Conservation (phyloP, 2,888 invertebrate species). For the Drosophila meridiana region DNA sequence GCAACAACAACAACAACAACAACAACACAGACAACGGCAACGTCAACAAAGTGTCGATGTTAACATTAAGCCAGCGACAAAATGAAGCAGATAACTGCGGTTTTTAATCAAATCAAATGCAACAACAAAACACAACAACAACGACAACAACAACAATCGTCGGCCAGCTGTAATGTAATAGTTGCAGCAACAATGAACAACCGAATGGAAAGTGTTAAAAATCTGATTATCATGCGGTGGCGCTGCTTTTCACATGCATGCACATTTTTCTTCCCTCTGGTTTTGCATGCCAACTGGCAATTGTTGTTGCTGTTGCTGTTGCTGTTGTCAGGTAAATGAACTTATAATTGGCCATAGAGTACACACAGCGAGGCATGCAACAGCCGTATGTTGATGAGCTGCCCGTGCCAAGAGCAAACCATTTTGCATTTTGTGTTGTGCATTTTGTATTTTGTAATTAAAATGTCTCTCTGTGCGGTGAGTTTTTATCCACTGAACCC, state of each 20-base stretch:
- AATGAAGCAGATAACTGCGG: slow-evolving; percentile 78
- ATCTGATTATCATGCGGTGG: slow-evolving; percentile 81
- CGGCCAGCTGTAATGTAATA: slow-evolving; percentile 56
- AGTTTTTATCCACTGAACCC: slow-evolving; percentile 67
- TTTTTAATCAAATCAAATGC: slow-evolving; percentile 80
- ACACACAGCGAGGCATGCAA: slow-evolving; percentile 40
- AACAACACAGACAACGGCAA: slow-evolving; percentile 9
- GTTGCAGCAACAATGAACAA: slow-evolving; percentile 44
- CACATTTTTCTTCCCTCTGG: slow-evolving; percentile 70
- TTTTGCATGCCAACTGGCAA: slow-evolving; percentile 61
- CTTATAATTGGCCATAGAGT: slow-evolving; percentile 76
- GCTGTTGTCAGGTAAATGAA: slow-evolving; percentile 71
- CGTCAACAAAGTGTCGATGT: slow-evolving; percentile 70
- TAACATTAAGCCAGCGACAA: slow-evolving; percentile 70
- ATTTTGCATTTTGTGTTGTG: background rate
- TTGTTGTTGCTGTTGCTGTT: slow-evolving; percentile 33
- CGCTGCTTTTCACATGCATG: slow-evolving; percentile 71
- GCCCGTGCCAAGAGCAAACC: slow-evolving; percentile 35
- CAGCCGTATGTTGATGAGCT: slow-evolving; percentile 18
- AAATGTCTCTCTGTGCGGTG: slow-evolving; percentile 43
- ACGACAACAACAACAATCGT: slow-evolving; percentile 19
- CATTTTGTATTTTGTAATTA: slow-evolving; percentile 35
- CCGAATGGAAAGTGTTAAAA: slow-evolving; percentile 79
- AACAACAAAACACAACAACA: slow-evolving; percentile 49
- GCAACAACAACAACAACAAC: slow-evolving; percentile 24